Conservation (phyloP, 2,888 invertebrate species). For the Nephrotoma flavescens region DNA sequence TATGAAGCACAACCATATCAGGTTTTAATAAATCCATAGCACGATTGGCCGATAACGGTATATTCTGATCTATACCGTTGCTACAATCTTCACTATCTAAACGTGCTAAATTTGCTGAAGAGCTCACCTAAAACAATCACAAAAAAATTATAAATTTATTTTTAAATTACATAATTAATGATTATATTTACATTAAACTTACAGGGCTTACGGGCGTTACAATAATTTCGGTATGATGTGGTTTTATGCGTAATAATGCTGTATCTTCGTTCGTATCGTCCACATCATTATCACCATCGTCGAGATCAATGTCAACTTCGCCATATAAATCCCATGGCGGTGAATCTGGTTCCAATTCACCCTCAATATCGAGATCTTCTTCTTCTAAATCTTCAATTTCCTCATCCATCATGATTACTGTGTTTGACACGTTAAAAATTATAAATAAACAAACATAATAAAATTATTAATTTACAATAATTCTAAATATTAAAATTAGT, state of each 20-base stretch:
- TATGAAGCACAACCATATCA: constrained; percentile 13
- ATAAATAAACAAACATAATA: not conserved
- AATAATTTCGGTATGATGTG: constrained; percentile 34
- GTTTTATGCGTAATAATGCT: constrained; percentile 36
- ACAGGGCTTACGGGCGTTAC: constrained; percentile 34
- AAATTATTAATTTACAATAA: not conserved
- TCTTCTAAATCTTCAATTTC: constrained; percentile 32
- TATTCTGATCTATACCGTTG: constrained; percentile 10
- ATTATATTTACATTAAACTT: constrained; percentile 10
- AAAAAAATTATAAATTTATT: not conserved
- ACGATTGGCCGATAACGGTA: constrained; percentile 9
- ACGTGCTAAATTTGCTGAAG: constrained; percentile 27
- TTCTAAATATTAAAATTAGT: not conserved
- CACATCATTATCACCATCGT: constrained; percentile 31
- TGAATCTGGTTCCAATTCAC: constrained; percentile 31
- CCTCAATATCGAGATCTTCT: constrained; percentile 32
- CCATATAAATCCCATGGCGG: constrained; percentile 34
- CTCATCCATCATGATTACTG: constrained; percentile 33
- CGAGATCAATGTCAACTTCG: constrained; percentile 29
- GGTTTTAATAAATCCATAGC: constrained; percentile 20
- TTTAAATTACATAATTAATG: not conserved
- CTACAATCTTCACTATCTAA: constrained; percentile 16
- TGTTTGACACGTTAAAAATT: not conserved
- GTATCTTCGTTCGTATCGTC: constrained; percentile 39
- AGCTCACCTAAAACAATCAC: constrained; percentile 24